Evolutionary conservation across 2,113 vertebrate genomes (phyloP).

Genomic region (Leptobrachium ailaonicum): DNA sequence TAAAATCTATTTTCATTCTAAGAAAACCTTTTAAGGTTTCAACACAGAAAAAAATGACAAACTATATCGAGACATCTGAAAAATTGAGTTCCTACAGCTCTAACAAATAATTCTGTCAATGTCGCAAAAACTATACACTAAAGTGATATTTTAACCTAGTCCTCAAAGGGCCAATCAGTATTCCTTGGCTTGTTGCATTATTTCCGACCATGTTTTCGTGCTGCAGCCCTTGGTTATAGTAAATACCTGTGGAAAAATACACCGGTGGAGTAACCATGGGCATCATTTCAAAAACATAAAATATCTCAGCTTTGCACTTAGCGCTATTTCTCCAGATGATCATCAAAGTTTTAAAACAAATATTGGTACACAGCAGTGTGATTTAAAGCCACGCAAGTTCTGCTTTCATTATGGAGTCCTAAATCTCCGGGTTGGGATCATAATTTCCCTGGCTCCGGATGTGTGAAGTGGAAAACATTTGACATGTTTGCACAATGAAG

Average conservation of each 20-base stretch:
- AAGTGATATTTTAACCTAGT: not conserved
- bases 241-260: constrained; percentile 18
- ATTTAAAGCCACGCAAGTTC: constrained; percentile 31
- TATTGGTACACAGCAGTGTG: constrained; percentile 35
- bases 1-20: no score
- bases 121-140: no score
- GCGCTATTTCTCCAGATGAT: constrained; percentile 33
- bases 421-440: constrained; percentile 33
- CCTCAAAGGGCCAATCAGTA: not conserved
- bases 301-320: constrained; percentile 42
- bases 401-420: constrained; percentile 18
- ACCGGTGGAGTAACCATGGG: constrained; percentile 8
- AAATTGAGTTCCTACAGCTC: no score
- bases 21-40: no score
- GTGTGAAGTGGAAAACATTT: constrained; percentile 3
- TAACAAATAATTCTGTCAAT: no score
- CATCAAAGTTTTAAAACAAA: constrained; percentile 42
- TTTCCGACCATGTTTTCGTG: not conserved
- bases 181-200: not conserved
- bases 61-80: no score
- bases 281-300: constrained; percentile 26
- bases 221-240: not conserved
- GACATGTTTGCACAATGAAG: constrained; percentile 12
- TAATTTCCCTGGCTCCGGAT: constrained; percentile 14
- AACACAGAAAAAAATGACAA: no score